Evolutionary conservation across 2,888 invertebrate species (phyloP), one percentile per base, ranked within the genome.

Genomic region (Volucella bombylans): DNA sequence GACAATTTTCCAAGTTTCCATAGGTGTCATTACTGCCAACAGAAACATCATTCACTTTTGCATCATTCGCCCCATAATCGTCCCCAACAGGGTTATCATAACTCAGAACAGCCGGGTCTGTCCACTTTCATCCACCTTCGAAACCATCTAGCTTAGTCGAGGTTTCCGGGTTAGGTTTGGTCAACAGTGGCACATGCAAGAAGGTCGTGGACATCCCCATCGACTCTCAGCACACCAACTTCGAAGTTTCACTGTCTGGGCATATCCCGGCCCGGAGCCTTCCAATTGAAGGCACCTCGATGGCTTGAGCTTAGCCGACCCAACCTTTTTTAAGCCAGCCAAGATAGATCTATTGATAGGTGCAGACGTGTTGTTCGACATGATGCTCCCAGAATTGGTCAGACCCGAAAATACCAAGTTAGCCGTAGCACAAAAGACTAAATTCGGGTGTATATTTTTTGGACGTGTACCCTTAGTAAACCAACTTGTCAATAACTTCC

Each of bases 281-380:
- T n/a, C 43, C 57, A 57, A 54, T 39, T 59, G 69, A 43, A 54
- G 54, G 12, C 69, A 69, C 15, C 38, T 69, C 38, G 15, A 69
- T 14, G 68, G 57, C 31, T 55, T 69, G 45, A 11, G 14, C 31
- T 31, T 57, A 57, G 55, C 55, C 55, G 57, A 69, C 11, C 59
- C 69, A 47, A 11, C 15, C 4, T 71, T 59, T 49, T 49, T 55
- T 23, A 57, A 59, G 39, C 39, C 50, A 18, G 57, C 18, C 50
- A 49, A 69, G 11, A 31, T 69, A 12, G 68, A 68, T n/a, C 41
- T 55, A 50, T 57, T 69, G 41, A 15, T 57, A n/a, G 69, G 69
- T 23, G 14, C 31, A 2, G 69, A 69, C 11, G 69, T 59, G n/a
- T n/a, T 57, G 14, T 57, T 49, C 39, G 57, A 69, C 4, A 50